Conservation (phyloP, 1,140 invertebrate genomes). For the Pogonomyrmex barbatus region DNA sequence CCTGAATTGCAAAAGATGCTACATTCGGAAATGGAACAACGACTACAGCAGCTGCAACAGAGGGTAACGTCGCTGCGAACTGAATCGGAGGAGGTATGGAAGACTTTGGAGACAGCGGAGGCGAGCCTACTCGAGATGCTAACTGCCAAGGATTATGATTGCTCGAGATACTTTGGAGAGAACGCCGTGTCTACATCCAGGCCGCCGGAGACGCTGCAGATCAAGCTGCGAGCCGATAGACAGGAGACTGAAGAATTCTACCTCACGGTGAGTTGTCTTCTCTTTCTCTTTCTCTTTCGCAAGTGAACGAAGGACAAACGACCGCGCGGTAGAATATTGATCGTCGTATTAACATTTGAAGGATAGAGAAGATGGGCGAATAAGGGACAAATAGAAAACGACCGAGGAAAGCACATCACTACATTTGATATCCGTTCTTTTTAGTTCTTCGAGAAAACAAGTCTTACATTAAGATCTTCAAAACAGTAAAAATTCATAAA, state of each 20-base stretch:
- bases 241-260: conserved; percentile 96
- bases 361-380: conserved; percentile 11
- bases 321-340: conserved; percentile 41
- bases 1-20: conserved; percentile 88
- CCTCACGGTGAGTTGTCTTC: conserved; percentile 89
- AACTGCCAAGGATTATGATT: conserved; percentile 92
- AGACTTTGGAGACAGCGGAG: conserved; percentile 97
- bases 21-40: conserved; percentile 93
- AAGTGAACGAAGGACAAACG: not conserved
- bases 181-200: conserved; percentile 87
- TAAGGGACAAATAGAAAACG: conserved; percentile 7
- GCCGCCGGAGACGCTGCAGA: conserved; percentile 89
- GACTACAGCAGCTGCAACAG: conserved; percentile 92
- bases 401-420: not conserved
- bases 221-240: conserved; percentile 91
- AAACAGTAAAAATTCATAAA: not conserved
- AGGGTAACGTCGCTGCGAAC: conserved; percentile 93
- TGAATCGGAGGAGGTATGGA: conserved; percentile 98
- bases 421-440: not conserved
- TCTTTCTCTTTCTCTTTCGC: not conserved
- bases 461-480: not conserved
- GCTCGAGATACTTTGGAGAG: conserved; percentile 90
- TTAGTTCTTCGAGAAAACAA: not conserved
- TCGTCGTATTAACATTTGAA: conserved; percentile 28
- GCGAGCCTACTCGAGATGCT: conserved; percentile 94